A percentile compares a stretch with the other conserved stretches of the same genome.
Conservation (phyloP, 2,888 invertebrate genomes). For the Xestia xanthographa region DNA sequence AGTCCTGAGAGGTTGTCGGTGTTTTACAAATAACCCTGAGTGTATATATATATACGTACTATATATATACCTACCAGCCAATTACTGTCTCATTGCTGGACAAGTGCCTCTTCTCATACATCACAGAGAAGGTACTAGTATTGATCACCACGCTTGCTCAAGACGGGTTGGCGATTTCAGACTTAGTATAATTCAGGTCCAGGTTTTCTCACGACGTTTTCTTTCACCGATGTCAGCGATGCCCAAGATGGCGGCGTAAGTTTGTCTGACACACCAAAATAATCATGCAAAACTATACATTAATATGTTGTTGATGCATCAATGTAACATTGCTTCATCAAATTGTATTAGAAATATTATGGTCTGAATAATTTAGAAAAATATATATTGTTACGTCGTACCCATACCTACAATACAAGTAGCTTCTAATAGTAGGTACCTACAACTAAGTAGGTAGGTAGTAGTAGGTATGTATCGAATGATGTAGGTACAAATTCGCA, state of each 20-base stretch:
- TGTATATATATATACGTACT: too few species aligned
- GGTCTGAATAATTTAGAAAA: slow-evolving; percentile 56
- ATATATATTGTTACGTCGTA: too few species aligned
- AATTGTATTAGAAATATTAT: slow-evolving; percentile 57
- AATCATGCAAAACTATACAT: slow-evolving; percentile 1
- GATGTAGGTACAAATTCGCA: too few species aligned
- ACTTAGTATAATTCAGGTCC: not conserved
- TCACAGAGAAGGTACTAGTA: not conserved
- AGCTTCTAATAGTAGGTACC: too few species aligned
- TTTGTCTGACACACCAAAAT: not conserved
- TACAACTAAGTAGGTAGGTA: too few species aligned
- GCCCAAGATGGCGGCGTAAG: not conserved
- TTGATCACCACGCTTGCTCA: not conserved
- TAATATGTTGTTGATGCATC: slow-evolving; percentile 23
- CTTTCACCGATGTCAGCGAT: not conserved
- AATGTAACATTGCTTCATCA: slow-evolving; percentile 46
- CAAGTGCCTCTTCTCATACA: not conserved
- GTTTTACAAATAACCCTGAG: too few species aligned
- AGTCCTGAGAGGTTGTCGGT: too few species aligned
- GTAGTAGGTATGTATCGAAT: too few species aligned
- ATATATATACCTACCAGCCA: not conserved
- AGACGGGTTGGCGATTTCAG: not conserved
- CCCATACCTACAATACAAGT: too few species aligned
- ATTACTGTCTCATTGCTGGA: not conserved
- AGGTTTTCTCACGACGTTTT: not conserved